Evolutionary conservation across 2,113 vertebrate genomes (phyloP).

Genomic region (Nesoenas mayeri): DNA sequence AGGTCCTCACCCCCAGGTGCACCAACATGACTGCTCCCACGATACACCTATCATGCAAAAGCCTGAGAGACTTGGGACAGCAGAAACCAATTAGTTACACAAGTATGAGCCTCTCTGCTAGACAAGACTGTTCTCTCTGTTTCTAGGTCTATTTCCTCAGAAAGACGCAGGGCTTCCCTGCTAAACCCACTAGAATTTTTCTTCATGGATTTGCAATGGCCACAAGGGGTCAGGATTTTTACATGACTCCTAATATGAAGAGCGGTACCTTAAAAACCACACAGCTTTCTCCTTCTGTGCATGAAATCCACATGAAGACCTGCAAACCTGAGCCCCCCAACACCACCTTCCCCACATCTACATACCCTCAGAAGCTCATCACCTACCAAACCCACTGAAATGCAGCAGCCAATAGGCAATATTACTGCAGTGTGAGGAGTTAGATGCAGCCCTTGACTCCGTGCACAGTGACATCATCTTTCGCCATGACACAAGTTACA

Average conservation of each 20-base stretch:
- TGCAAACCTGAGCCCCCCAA: too few relatives aligned
- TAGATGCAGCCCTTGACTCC: background rate
- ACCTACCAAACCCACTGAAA: background rate
- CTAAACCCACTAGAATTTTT: accelerated
- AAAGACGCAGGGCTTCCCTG: background rate
- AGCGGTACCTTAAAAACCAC: accelerated
- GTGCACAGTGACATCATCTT: accelerated
- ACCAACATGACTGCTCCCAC: accelerated
- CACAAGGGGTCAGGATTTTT: conserved; percentile 16
- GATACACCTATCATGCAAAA: accelerated
- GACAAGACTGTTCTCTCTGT: background rate
- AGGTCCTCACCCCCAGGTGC: background rate
- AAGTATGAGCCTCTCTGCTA: background rate
- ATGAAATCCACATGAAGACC: background rate
- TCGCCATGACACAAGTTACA: accelerated
- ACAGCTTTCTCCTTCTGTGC: background rate
- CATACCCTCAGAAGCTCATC: background rate
- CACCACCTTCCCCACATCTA: background rate
- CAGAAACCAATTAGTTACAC: background rate
- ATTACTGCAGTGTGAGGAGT: accelerated
- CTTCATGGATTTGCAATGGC: background rate
- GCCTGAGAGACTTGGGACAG: accelerated
- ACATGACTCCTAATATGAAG: background rate
- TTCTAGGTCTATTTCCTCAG: background rate
- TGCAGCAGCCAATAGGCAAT: accelerated